A percentile compares a stretch with the other conserved stretches of the same genome.
Conservation (phyloP, 1,140 invertebrate species). For the Hypothenemus hampei region DNA sequence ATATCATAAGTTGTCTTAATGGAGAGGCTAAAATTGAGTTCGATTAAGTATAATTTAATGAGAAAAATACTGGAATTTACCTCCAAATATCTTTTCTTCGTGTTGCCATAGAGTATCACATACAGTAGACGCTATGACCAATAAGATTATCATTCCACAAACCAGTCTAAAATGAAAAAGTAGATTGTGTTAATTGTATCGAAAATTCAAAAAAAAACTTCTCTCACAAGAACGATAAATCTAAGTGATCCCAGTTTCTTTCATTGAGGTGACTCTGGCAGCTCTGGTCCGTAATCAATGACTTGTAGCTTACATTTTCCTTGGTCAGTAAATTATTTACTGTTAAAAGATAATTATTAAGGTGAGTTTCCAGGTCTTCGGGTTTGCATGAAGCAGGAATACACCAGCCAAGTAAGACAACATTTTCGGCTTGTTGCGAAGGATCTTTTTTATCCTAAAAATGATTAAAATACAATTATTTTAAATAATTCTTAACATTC, state of each 20-base stretch:
- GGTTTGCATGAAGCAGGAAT: slow-evolving; percentile 48
- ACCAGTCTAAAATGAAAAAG: slow-evolving; percentile 30
- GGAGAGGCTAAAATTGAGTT: slow-evolving; percentile 34
- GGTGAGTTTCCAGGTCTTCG: slow-evolving; percentile 44
- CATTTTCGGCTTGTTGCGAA: slow-evolving; percentile 45
- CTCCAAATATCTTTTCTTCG: slow-evolving; percentile 30
- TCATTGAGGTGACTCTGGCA: slow-evolving; percentile 40
- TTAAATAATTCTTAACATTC: background rate
- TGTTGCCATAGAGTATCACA: slow-evolving; percentile 31
- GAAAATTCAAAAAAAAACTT: background rate
- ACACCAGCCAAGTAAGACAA: slow-evolving; percentile 50
- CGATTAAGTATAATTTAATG: background rate
- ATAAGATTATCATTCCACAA: slow-evolving; percentile 22
- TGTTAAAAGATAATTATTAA: slow-evolving; percentile 44
- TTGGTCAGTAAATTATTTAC: slow-evolving; percentile 45
- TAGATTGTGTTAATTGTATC: background rate
- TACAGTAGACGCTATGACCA: slow-evolving; percentile 32
- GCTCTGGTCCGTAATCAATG: slow-evolving; percentile 37
- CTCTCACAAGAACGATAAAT: slow-evolving; percentile 47
- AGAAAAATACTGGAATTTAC: slow-evolving; percentile 11
- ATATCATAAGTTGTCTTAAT: slow-evolving; percentile 42
- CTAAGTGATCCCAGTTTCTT: slow-evolving; percentile 40
- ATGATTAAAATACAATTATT: background rate
- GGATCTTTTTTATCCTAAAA: slow-evolving; percentile 39
- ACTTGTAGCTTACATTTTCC: slow-evolving; percentile 42